A percentile compares a stretch with the other conserved stretches of the same genome.
Evolutionary conservation across 2,113 vertebrate genomes (phyloP).

Genomic region (Gallinago paraguaiae): DNA sequence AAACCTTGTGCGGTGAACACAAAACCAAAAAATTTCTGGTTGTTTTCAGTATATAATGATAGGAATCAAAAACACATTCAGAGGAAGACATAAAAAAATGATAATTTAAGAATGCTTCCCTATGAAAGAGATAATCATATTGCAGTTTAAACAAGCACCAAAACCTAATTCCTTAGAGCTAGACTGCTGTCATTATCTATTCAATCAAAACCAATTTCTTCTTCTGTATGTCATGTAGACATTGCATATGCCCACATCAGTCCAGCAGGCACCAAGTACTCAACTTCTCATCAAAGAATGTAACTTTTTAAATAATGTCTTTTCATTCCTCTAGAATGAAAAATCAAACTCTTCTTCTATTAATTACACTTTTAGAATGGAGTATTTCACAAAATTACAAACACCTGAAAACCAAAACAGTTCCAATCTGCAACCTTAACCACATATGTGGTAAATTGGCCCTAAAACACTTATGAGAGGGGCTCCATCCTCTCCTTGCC

Average conservation of each 20-base stretch:
- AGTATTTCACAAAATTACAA: background rate
- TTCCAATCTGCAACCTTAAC: background rate
- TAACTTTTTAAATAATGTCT: background rate
- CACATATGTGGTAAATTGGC: background rate
- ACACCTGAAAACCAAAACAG: background rate
- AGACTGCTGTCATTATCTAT: background rate
- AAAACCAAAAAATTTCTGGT: background rate
- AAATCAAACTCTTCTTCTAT: background rate
- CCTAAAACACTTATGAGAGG: background rate
- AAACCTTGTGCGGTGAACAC: background rate
- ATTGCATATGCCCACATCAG: background rate
- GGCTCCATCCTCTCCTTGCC: background rate
- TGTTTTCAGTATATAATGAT: background rate
- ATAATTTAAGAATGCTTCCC: background rate
- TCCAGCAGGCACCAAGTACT: background rate
- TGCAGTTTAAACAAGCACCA: background rate
- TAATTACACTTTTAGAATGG: background rate
- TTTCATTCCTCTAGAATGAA: background rate
- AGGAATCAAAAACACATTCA: background rate
- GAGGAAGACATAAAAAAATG: background rate
- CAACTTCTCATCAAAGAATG: background rate
- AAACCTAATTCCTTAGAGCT: background rate
- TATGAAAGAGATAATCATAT: background rate
- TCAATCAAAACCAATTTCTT: background rate
- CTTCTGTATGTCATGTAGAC: background rate